Conservation (phyloP, 2,113 vertebrate genomes). For the Gallinago undulata region DNA sequence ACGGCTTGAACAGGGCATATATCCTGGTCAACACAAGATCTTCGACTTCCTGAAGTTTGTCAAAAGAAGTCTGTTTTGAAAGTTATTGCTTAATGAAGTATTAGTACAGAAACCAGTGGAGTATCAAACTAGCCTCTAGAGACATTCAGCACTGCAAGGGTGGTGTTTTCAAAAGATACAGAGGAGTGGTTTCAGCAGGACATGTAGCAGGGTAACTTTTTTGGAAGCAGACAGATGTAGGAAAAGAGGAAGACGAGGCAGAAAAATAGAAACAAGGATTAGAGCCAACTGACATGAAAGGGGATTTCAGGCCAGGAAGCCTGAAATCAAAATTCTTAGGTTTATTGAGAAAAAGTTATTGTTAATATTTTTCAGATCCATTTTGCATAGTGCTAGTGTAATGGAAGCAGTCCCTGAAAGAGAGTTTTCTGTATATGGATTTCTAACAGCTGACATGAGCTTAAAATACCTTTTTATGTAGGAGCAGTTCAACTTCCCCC, state of each 20-base stretch:
- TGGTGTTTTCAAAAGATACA: background rate
- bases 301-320: background rate
- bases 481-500: slow-evolving; percentile 58
- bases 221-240: background rate
- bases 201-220: background rate
- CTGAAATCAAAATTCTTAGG: background rate
- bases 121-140: background rate
- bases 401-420: slow-evolving; percentile 6
- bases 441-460: slow-evolving; percentile 45
- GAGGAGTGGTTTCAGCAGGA: background rate
- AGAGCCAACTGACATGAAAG: background rate
- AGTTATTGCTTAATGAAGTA: background rate
- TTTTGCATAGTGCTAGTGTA: background rate
- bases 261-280: background rate
- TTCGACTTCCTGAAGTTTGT: background rate
- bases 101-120: background rate
- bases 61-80: background rate
- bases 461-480: slow-evolving; percentile 64
- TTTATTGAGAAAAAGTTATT: background rate
- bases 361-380: background rate
- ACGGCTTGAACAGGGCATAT: background rate
- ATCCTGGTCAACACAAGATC: background rate
- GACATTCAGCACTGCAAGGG: background rate
- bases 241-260: background rate
- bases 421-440: slow-evolving; percentile 19